Evolutionary conservation across 2,797 vertebrate species (phyloP), one percentile per base, ranked within the genome.

Genomic region (Melanotaenia parkinsoni): DNA sequence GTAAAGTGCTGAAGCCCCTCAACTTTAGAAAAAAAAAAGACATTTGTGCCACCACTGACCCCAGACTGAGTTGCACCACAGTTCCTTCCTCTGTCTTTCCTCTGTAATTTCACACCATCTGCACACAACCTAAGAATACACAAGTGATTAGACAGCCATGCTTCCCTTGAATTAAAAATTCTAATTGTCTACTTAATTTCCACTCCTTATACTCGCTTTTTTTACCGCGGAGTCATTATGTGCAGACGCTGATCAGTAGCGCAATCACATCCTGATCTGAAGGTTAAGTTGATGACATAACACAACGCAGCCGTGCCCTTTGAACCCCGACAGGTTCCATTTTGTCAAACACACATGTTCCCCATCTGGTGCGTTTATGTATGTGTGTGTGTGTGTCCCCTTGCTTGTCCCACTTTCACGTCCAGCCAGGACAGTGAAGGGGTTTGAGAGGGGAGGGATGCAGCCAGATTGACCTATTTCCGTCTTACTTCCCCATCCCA

Each of bases 401-500:
- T 76, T 67, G 76, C 77, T 45, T 92, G 91, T 77, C 89, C 91
- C 91, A 93, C 85, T 92, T 93, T 91, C 62, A 82, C 67, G 76
- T 89, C 86, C 90, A 88, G 89, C 81, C 87, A 90, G 89, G 88
- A 91, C 85, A 88, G 84, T 80, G 63, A 58, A 67, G 67, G 87
- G 65, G 73, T 71, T 82, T 84, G 70, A 67, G 71, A 76, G 84
- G 83, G 90, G 86, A 81, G 88, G 90, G 89, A 86, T 88, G 72
- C 81, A 85, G 56, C 84, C 87, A 89, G 81, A 86, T 83, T 92
- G 91, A 93, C 92, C 91, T 92, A 93, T 91, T 91, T 93, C 85
- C 85, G 74, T 79, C 50, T 75, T 70, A 72, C 80, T 86, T 80
- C 63, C 50, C 81, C 0, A 4, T 92, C 86, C 87, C 69, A 63